Conservation (phyloP, 2,113 vertebrate genomes). For the Oreochromis niloticus region DNA sequence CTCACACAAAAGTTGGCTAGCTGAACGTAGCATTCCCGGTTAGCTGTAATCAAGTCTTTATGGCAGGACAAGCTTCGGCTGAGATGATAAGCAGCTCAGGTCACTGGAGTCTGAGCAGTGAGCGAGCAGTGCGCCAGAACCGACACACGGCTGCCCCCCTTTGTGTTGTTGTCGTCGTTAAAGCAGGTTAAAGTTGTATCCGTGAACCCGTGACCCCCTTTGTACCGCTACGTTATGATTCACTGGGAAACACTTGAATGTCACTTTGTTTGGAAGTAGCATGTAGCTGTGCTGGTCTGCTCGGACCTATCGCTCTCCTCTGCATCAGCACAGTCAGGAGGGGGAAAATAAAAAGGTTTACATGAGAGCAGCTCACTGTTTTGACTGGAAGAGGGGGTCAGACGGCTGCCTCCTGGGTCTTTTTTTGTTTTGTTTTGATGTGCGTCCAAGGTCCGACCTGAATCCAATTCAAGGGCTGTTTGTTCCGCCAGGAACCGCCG, state of each 20-base stretch:
- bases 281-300: not conserved
- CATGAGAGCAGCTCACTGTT: conserved; percentile 79
- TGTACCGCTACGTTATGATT: not conserved
- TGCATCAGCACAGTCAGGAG: conserved; percentile 67
- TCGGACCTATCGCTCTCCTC: not conserved
- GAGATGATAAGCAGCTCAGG: conserved; percentile 6
- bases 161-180: not conserved
- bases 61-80: not conserved
- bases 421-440: conserved; percentile 74
- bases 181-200: not conserved
- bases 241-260: not conserved
- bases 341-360: conserved; percentile 59
- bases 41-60: not conserved
- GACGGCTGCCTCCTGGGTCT: conserved; percentile 59
- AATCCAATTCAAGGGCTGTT: conserved; percentile 74
- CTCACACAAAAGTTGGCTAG: conserved; percentile 40
- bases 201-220: not conserved
- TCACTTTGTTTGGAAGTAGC: not conserved
- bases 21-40: conserved; percentile 29
- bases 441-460: conserved; percentile 78
- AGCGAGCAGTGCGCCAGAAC: not conserved
- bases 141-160: not conserved
- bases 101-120: not conserved
- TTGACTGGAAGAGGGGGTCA: conserved; percentile 82
- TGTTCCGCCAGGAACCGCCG: conserved; percentile 74